These are phyloP conservation scores for Hesperia comma DNA, from an alignment of 2,888 invertebrate species.

Conservation along the genomic window DNA sequence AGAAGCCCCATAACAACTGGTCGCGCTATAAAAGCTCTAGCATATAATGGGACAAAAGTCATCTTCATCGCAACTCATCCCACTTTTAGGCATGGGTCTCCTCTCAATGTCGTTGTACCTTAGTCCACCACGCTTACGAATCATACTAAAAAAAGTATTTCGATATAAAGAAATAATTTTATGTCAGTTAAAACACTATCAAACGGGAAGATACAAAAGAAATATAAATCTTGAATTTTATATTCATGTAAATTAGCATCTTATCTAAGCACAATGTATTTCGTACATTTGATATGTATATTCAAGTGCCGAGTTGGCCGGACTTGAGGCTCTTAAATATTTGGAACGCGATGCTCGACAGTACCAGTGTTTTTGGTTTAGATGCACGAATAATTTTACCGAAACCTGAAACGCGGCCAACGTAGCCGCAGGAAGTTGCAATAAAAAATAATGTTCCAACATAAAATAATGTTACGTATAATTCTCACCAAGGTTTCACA, in stretches of 20 bases:
- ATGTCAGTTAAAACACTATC: not conserved
- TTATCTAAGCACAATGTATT: conserved; percentile 5
- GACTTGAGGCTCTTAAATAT: conserved; percentile 23
- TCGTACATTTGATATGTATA: conserved; percentile 2
- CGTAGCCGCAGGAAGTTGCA: conserved; percentile 32
- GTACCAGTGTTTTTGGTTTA: conserved; percentile 32
- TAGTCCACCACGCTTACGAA: too few species aligned
- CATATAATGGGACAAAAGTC: too few species aligned
- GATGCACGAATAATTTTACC: conserved; percentile 29
- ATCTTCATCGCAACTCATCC: too few species aligned
- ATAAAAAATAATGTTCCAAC: conserved; percentile 34
- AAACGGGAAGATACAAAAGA: not conserved
- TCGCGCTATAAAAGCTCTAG: too few species aligned
- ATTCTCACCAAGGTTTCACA: not conserved
- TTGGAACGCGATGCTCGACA: conserved; percentile 27
- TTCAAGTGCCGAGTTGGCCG: conserved; percentile 18
- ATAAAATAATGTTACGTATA: conserved; percentile 23
- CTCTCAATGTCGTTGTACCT: too few species aligned
- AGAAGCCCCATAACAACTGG: too few species aligned
- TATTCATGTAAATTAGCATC: conserved; percentile 11
- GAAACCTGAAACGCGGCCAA: conserved; percentile 35
- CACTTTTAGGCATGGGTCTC: too few species aligned
- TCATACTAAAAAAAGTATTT: too few species aligned
- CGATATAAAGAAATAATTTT: too few species aligned
- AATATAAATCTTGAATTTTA: not conserved